phyloP scores from a whole-genome alignment of 2,888 invertebrate species.

The Nowickia ferox region DNA sequence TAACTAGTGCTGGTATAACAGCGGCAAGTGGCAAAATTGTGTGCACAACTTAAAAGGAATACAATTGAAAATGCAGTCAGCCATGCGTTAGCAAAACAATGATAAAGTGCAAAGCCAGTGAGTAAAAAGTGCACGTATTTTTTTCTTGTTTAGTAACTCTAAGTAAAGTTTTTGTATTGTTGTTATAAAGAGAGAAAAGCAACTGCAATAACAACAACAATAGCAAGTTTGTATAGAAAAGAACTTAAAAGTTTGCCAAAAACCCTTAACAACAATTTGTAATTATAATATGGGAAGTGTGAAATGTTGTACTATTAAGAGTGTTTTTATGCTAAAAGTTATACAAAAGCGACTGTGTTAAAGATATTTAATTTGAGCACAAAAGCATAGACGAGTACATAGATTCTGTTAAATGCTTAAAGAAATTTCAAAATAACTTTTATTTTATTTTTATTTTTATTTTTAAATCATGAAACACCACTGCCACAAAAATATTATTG shows the following conservation, averaged over 20 bases:
- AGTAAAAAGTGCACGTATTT: constrained; percentile 68
- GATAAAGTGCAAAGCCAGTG: constrained; percentile 77
- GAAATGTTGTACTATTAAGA: constrained; percentile 65
- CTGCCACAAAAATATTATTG: constrained; percentile 41
- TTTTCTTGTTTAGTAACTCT: constrained; percentile 19
- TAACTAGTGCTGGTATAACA: constrained; percentile 39
- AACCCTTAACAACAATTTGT: constrained; percentile 76
- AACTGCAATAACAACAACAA: neutral
- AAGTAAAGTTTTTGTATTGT: constrained; percentile 68
- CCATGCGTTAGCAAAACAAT: constrained; percentile 80
- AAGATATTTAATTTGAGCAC: constrained; percentile 7
- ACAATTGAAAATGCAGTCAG: constrained; percentile 79
- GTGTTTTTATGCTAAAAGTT: constrained; percentile 43
- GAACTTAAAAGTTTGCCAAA: constrained; percentile 70
- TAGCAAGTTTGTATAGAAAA: constrained; percentile 44
- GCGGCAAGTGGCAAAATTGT: constrained; percentile 66
- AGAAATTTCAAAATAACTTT: neutral
- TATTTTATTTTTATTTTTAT: no score
- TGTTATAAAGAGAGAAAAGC: constrained; percentile 23
- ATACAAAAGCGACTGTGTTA: constrained; percentile 14
- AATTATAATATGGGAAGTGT: constrained; percentile 80
- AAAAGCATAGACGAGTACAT: neutral
- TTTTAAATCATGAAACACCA: neutral
- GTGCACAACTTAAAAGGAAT: constrained; percentile 73
- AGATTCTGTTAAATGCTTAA: neutral